These are phyloP conservation scores for Epirrita christyi DNA, from an alignment of 2,888 invertebrate genomes.

Conservation along the genomic window DNA sequence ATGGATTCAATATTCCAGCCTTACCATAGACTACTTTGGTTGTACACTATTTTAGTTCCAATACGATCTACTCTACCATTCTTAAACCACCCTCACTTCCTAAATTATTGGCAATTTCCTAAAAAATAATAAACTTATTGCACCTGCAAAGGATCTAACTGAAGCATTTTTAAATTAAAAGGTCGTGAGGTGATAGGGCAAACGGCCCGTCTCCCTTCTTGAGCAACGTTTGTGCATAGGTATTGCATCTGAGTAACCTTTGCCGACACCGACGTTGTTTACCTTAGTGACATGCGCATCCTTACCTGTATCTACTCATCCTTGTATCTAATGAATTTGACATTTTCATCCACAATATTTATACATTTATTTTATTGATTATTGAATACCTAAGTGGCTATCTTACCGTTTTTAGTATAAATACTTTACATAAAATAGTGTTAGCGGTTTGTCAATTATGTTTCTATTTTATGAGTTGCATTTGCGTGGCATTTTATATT, in stretches of 20 bases:
- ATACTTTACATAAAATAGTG: no score
- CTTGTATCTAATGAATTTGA: conserved; percentile 13
- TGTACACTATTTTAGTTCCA: no score
- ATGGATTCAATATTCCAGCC: no score
- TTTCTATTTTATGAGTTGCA: no score
- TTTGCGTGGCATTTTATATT: no score
- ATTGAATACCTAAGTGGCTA: no score
- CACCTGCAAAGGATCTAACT: not conserved
- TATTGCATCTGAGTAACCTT: conserved; percentile 76
- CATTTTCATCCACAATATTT: conserved; percentile 17
- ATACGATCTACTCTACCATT: no score
- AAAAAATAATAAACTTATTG: not conserved
- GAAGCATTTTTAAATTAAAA: conserved; percentile 10
- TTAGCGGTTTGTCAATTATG: no score
- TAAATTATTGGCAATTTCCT: not conserved
- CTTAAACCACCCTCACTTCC: not conserved
- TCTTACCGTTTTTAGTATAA: no score
- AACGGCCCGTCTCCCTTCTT: conserved; percentile 44
- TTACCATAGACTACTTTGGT: no score
- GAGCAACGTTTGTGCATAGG: conserved; percentile 68
- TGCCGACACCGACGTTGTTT: conserved; percentile 58
- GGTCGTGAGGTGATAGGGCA: conserved; percentile 26
- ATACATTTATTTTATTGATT: not conserved
- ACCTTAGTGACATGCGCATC: conserved; percentile 59
- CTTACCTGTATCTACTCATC: conserved; percentile 36